Percentiles rank a stretch among this genome's conserved stretches.
Evolutionary conservation across 1,140 invertebrate species (phyloP).

Genomic region (Trissolcus basalis): DNA sequence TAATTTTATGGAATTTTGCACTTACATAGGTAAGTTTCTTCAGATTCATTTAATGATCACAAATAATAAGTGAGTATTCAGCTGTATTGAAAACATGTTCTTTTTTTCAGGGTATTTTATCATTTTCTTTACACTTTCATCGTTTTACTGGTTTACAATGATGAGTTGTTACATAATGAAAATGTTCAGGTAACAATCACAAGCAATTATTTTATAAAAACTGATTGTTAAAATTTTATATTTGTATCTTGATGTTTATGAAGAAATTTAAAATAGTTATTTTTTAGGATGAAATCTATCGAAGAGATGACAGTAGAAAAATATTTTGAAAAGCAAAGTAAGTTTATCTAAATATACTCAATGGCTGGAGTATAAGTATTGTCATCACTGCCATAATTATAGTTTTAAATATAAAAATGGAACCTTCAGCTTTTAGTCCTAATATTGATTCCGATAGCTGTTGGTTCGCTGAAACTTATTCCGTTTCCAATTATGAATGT

Average conservation of each 20-base stretch:
- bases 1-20: slow-evolving; percentile 2
- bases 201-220: neutral
- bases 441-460: slow-evolving; percentile 1
- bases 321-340: slow-evolving; percentile 1
- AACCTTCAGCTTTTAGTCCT: neutral
- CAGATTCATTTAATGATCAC: no score
- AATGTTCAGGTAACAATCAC: slow-evolving; percentile 13
- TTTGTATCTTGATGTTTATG: no score
- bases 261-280: no score
- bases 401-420: neutral
- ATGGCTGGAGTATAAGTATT: neutral
- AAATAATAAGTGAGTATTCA: no score
- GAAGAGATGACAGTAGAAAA: neutral
- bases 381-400: neutral
- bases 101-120: slow-evolving; percentile 11
- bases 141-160: slow-evolving; percentile 21
- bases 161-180: slow-evolving; percentile 13
- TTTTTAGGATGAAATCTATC: no score
- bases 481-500: neutral
- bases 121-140: slow-evolving; percentile 14
- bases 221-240: no score
- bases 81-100: neutral
- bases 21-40: slow-evolving; percentile 13
- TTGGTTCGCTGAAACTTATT: neutral
- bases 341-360: neutral